phyloP scores from a whole-genome alignment of 37 sponge, comb jelly and placozoan species.

The Ianthella basta region DNA sequence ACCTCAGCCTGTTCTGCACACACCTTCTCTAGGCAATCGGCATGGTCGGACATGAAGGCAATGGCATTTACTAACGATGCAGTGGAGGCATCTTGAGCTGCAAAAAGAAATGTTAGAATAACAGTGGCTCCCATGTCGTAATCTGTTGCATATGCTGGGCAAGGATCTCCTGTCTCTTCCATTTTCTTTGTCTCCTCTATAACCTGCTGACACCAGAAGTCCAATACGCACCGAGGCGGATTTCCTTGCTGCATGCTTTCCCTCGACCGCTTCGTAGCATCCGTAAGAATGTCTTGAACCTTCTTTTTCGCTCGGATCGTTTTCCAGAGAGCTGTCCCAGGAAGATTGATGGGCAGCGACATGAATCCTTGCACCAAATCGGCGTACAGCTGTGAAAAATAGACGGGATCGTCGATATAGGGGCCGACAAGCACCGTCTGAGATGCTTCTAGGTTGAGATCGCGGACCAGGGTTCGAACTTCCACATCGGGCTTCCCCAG shows the following conservation, averaged over 20 bases:
- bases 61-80: conserved; percentile 12
- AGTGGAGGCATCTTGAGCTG: conserved; percentile 45
- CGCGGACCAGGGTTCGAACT: neutral
- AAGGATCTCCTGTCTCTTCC: neutral
- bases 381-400: neutral
- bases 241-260: no score
- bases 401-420: neutral
- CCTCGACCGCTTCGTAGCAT: no score
- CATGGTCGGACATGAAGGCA: conserved; percentile 20
- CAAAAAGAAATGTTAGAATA: conserved; percentile 38
- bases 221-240: no score
- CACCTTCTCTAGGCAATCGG: conserved; percentile 41
- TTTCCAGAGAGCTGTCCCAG: conserved; percentile 32
- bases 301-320: no score
- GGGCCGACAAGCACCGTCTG: conserved; percentile 33
- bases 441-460: conserved; percentile 12
- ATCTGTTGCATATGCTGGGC: neutral
- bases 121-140: conserved; percentile 12
- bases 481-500: neutral
- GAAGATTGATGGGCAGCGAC: conserved; percentile 32
- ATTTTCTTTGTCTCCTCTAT: neutral
- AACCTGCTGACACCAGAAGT: no score
- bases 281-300: no score
- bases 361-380: conserved; percentile 4
- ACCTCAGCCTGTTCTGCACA: conserved; percentile 24